phyloP scores from a whole-genome alignment of 2,888 invertebrate species.

The Leptothorax acervorum region DNA sequence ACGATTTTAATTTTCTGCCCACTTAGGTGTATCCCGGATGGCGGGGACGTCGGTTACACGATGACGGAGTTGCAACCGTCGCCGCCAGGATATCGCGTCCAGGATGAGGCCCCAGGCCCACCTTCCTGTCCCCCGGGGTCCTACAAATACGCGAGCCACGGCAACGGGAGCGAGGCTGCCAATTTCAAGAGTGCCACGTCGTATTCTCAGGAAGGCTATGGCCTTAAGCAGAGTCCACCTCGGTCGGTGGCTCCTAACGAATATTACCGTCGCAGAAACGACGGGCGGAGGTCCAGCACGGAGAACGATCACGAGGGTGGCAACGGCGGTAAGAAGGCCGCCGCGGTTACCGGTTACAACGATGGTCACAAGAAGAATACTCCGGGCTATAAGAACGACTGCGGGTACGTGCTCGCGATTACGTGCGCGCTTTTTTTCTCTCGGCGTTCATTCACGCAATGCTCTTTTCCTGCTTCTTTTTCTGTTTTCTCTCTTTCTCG shows the following conservation, averaged over 20 bases:
- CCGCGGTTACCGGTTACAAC: constrained; percentile 82
- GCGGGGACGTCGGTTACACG: constrained; percentile 85
- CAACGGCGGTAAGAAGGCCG: constrained; percentile 75
- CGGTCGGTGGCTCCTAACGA: constrained; percentile 74
- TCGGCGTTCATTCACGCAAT: not conserved
- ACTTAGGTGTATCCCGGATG: constrained; percentile 84
- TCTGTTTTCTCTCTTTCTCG: not conserved
- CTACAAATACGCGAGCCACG: constrained; percentile 81
- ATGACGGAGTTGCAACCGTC: constrained; percentile 85
- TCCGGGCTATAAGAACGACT: constrained; percentile 84
- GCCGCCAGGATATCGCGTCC: constrained; percentile 84
- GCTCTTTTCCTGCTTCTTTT: not conserved
- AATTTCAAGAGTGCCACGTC: constrained; percentile 80
- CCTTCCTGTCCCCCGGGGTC: constrained; percentile 79
- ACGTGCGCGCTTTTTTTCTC: not conserved
- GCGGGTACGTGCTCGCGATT: constrained; percentile 78
- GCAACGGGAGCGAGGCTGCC: constrained; percentile 78
- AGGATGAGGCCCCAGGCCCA: constrained; percentile 84
- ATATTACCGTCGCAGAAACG: constrained; percentile 76
- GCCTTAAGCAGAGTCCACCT: constrained; percentile 76
- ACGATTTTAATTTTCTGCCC: constrained; percentile 50
- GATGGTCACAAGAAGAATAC: constrained; percentile 84
- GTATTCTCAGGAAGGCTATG: constrained; percentile 80
- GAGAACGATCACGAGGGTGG: constrained; percentile 74
- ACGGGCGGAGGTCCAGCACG: constrained; percentile 73